Base-by-base conservation (phyloP, 2,888 invertebrate species). In the Perizoma flavofasciatum region DNA sequence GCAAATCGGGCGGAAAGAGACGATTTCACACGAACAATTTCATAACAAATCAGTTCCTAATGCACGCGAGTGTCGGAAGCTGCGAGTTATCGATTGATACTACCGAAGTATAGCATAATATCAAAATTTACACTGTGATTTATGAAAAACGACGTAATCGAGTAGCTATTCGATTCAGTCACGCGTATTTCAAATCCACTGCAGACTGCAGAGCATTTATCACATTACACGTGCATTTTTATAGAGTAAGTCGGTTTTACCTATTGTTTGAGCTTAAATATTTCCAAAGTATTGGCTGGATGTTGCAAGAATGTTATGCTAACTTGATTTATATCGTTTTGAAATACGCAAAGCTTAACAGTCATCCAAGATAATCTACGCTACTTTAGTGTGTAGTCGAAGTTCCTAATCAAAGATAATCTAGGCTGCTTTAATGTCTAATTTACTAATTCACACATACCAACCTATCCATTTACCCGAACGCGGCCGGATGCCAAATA, bases 11-110 rank as follows among this genome's bases (percentile, higher is more conserved):
- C 79, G 79, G 81, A 80, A 77, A 75, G 71, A 64, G 71, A 63
- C 70, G 64, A 77, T 85, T 82, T 75, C 65, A 70, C 68, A 49
- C 22, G 22, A 22, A 45, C 49, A 50, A 45, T 55, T 55, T 54
- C 6, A 76, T 77, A 22, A 77, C 74, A 71, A 80, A 81, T 76
- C 70, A 74, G 74, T 74, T 74, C 65, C 70, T 68, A 68, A 61
- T 64, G 62, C 85, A 85, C 81, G 82, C 84, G 70, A 84, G 59
- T 67, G 61, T 77, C 83, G 85, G 86, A 85, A 86, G 81, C 75
- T 46, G 70, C 56, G 63, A 69, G 77, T 83, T 77, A 81, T 50
- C 11, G 33, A 51, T 55, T 59, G 67, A 65, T 22, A 22, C 57
- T 65, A 69, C 65, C 67, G 65, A 66, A 49, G 62, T 71, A 71